Percentiles rank a stretch among this genome's conserved stretches.
Conservation (phyloP, 2,888 invertebrate species). For the Pseudococcus longispinus region DNA sequence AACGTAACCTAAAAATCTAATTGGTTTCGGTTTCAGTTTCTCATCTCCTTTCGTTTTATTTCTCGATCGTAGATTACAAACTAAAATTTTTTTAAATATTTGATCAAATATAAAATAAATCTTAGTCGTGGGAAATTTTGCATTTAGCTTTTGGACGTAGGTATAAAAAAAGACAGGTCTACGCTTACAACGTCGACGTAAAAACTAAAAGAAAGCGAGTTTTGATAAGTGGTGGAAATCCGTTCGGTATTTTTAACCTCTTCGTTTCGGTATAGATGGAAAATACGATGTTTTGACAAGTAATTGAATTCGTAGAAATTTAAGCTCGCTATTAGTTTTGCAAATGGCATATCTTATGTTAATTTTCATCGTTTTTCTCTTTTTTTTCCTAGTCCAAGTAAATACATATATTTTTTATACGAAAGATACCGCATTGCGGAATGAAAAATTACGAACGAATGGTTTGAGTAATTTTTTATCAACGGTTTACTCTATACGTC, state of each 20-base stretch:
- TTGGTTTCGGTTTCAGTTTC: too few species aligned
- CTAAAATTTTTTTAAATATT: too few species aligned
- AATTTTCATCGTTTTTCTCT: neutral
- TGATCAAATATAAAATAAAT: neutral
- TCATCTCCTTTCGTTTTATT: too few species aligned
- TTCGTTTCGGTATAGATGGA: neutral
- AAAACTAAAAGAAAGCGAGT: neutral
- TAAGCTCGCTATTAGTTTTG: neutral
- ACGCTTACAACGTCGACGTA: neutral
- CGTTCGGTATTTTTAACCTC: neutral
- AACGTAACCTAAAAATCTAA: too few species aligned
- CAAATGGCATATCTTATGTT: conserved; percentile 26
- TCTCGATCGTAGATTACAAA: too few species aligned
- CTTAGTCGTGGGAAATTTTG: conserved; percentile 25
- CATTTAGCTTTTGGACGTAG: neutral
- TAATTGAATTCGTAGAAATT: neutral
- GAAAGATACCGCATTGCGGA: neutral
- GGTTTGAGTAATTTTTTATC: conserved; percentile 11
- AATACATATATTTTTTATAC: neutral
- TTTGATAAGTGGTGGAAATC: neutral
- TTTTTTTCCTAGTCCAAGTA: neutral
- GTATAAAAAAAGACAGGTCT: too few species aligned
- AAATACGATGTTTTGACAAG: neutral
- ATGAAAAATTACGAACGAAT: conserved; percentile 18
- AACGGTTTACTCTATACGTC: neutral